Percentiles rank a stretch among this genome's conserved stretches.
Evolutionary conservation across 2,888 invertebrate genomes (phyloP).

Genomic region (Sepioteuthis lessoniana): DNA sequence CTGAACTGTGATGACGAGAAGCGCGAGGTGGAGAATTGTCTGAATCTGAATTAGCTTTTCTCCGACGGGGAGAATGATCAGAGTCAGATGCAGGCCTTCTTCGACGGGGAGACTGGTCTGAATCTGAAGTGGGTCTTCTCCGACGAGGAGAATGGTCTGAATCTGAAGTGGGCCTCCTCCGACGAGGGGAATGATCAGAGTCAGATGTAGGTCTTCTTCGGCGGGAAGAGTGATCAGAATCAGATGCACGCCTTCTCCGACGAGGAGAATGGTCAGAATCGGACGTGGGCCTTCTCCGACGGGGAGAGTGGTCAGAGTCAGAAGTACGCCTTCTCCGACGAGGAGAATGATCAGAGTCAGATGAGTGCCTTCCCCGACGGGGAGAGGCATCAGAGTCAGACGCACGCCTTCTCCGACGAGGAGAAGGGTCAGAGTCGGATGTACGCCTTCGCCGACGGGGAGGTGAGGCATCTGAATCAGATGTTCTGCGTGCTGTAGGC

Average conservation of each 20-base stretch:
- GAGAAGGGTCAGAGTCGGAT: conserved; percentile 64
- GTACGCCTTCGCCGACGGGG: conserved; percentile 57
- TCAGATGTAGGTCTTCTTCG: conserved; percentile 81
- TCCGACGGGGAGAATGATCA: conserved; percentile 64
- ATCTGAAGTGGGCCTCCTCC: conserved; percentile 60
- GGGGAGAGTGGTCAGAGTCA: conserved; percentile 66
- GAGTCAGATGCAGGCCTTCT: conserved; percentile 81
- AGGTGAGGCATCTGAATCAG: conserved; percentile 66
- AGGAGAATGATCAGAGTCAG: conserved; percentile 62
- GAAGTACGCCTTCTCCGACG: conserved; percentile 58
- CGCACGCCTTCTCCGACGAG: conserved; percentile 78
- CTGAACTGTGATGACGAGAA: conserved; percentile 51
- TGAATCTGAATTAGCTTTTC: conserved; percentile 60
- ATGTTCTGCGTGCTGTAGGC: background rate
- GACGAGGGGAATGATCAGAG: conserved; percentile 63
- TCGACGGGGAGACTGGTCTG: conserved; percentile 62
- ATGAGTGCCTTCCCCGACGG: conserved; percentile 59
- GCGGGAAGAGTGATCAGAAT: conserved; percentile 64
- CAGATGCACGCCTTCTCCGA: conserved; percentile 59
- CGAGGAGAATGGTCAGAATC: conserved; percentile 61
- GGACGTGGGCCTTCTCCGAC: conserved; percentile 57
- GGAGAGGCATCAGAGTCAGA: conserved; percentile 77
- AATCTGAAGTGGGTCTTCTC: conserved; percentile 81
- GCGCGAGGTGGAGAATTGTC: conserved; percentile 64
- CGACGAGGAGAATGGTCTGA: conserved; percentile 65